Base-by-base conservation (phyloP, 2,797 vertebrate genomes). In the Xiphorhynchus erythropygius region DNA sequence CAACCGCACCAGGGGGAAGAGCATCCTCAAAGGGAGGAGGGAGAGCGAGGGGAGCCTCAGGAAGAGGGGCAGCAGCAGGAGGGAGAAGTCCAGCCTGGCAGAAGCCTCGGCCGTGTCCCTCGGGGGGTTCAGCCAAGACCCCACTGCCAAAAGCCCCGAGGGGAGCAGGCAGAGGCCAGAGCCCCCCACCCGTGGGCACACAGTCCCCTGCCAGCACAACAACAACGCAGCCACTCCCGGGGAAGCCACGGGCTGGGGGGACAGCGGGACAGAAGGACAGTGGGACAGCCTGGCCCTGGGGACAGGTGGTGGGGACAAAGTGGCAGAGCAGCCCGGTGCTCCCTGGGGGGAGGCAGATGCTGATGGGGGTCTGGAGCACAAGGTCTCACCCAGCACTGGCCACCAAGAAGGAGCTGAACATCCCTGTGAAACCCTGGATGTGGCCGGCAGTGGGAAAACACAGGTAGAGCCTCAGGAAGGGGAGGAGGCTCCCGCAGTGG, bases 11-110 rank as follows among this genome's bases (percentile, higher is more conserved):
- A 75, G 85, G 87, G 71, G 94, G 15, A 97, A 94, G 77, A 92
- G 95, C 87, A 64, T 76, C 49, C 65, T 97, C 96, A 97, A 50
- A 46, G 97, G 94, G 37, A 98, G 73, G 70, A 84, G 94, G 68
- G 83, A 97, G 10, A 44, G 95, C 23, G 83, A 93, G 47, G 90
- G 52, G 9, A 94, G 28, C 89, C 80, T 97, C 42, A 93, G 97
- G 91, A 96, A 81, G 49, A 96, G 91, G 35, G 98, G 56, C 3
- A 56, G 65, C 67, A 79, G 87, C 67, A 39, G 64, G 46, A 88
- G 35, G 28, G 93, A 96, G 89, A 95, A 93, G 80, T 46, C 93
- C 92, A 19, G 53, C 24, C 30, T 7, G 33, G 77, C 42, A 7
- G 79, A 30, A 70, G 30, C 7, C 2, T 16, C 41, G 0, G 24